Evolutionary conservation across 2,113 vertebrate genomes (phyloP).

Genomic region (Sarotherodon lohbergeri): DNA sequence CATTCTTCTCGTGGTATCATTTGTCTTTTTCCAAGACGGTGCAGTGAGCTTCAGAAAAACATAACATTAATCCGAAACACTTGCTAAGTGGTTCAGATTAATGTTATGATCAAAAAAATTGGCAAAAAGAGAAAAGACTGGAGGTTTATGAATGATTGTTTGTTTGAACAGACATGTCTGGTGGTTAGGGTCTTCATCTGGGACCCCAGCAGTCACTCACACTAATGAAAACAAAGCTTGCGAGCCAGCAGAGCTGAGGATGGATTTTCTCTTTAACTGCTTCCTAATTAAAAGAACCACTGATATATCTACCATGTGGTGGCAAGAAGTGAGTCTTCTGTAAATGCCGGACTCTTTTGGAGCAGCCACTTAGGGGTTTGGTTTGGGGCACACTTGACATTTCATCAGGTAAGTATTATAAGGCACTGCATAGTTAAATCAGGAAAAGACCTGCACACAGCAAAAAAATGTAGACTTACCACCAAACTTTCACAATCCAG

Average conservation of each 20-base stretch:
- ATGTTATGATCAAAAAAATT: background rate
- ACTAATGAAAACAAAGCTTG: slow-evolving; percentile 30
- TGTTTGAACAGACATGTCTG: slow-evolving; percentile 18
- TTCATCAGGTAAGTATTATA: slow-evolving; percentile 30
- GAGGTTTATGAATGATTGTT: slow-evolving; percentile 22
- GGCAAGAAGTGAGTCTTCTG: background rate
- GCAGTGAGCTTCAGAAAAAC: background rate
- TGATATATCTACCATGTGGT: slow-evolving; percentile 51
- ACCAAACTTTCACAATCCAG: background rate
- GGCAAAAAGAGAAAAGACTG: background rate
- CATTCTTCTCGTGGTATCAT: background rate
- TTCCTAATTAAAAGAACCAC: slow-evolving; percentile 54
- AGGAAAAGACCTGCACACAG: background rate
- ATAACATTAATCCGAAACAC: background rate
- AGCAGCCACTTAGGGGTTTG: slow-evolving; percentile 12
- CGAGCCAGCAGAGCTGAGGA: background rate
- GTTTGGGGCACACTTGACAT: slow-evolving; percentile 6
- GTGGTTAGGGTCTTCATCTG: background rate
- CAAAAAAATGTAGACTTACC: background rate
- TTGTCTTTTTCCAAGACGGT: background rate
- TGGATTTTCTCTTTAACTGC: slow-evolving; percentile 19
- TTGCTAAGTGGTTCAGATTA: background rate
- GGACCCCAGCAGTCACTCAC: slow-evolving; percentile 26
- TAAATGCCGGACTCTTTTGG: background rate
- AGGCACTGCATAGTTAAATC: slow-evolving; percentile 1